A percentile compares a stretch with the other conserved stretches of the same genome.
phyloP scores from a whole-genome alignment of 1,140 invertebrate species.

The Neodiprion virginianus region DNA sequence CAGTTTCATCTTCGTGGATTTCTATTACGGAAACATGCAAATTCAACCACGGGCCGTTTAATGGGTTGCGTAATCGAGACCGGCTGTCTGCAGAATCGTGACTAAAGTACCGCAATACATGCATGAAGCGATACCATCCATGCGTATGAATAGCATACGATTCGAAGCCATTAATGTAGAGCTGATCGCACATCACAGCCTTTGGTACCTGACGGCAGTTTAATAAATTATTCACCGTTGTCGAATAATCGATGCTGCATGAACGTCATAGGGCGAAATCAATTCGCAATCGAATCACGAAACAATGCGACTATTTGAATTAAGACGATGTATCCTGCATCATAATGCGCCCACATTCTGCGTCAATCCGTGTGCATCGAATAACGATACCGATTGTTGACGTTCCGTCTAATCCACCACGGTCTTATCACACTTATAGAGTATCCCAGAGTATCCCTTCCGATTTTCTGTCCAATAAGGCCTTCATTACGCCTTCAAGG shows the following conservation, averaged over 20 bases:
- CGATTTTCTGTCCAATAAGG: too few relatives aligned
- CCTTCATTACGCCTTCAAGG: too few relatives aligned
- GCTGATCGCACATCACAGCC: too few relatives aligned
- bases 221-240: too few relatives aligned
- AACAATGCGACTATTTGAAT: neutral
- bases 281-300: neutral
- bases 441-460: too few relatives aligned
- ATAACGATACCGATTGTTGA: neutral
- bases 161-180: too few relatives aligned
- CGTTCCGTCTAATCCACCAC: neutral
- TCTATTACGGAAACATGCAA: neutral
- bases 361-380: neutral
- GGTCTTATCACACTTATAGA: neutral
- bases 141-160: too few relatives aligned
- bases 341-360: neutral
- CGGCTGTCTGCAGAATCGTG: neutral
- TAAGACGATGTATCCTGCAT: neutral
- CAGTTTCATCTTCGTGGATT: neutral
- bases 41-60: neutral
- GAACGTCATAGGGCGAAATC: neutral
- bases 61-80: neutral
- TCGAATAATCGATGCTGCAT: neutral
- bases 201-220: too few relatives aligned
- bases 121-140: too few relatives aligned
- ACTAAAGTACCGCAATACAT: neutral